phyloP scores from a whole-genome alignment of 2,113 vertebrate species.

The Phainopepla nitens region DNA sequence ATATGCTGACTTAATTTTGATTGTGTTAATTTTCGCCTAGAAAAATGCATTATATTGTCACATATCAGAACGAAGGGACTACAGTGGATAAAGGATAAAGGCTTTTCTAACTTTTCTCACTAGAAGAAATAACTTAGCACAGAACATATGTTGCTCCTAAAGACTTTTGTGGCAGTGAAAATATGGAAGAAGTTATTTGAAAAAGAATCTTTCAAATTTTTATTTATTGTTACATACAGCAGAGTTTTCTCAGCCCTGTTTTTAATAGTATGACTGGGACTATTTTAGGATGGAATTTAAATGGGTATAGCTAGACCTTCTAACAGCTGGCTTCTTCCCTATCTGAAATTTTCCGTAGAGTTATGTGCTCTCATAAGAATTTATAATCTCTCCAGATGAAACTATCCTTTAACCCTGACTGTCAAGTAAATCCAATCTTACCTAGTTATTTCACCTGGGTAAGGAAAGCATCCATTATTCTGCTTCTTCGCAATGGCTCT shows the following conservation, averaged over 20 bases:
- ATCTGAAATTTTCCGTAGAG: background rate
- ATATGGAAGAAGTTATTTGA: background rate
- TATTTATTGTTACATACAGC: background rate
- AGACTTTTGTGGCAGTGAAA: background rate
- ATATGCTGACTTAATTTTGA: background rate
- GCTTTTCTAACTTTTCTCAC: background rate
- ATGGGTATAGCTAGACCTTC: background rate
- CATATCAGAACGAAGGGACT: background rate
- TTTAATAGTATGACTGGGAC: background rate
- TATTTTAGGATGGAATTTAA: background rate
- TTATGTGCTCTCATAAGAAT: background rate
- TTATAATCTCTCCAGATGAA: background rate
- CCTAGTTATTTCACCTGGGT: conserved; percentile 32
- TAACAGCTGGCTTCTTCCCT: background rate
- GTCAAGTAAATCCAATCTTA: background rate
- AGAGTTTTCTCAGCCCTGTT: background rate
- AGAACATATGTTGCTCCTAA: background rate
- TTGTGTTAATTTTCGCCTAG: background rate
- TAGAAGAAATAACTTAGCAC: background rate
- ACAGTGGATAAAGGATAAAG: background rate
- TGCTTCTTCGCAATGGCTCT: background rate
- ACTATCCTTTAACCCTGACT: background rate
- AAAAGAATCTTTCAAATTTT: background rate
- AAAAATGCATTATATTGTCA: background rate
- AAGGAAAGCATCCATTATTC: background rate